Conservation (phyloP, 2,113 vertebrate genomes). For the Tor tambroides region DNA sequence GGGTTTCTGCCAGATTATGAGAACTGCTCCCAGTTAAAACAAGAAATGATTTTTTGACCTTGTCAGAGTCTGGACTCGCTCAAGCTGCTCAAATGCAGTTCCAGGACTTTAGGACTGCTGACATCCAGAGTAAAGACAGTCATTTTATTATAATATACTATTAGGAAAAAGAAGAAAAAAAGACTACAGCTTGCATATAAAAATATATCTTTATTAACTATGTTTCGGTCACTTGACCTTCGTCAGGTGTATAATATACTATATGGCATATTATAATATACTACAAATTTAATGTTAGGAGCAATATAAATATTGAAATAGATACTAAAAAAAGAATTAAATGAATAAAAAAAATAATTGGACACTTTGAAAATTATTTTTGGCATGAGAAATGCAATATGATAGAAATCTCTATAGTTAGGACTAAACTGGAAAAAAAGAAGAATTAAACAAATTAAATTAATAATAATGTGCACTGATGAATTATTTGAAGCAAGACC, state of each 20-base stretch:
- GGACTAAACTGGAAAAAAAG: no score
- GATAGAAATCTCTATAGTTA: no score
- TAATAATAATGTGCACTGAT: no score
- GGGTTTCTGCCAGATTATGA: slow-evolving; percentile 70
- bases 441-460: no score
- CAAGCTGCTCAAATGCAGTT: slow-evolving; percentile 54
- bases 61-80: slow-evolving; percentile 58
- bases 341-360: no score
- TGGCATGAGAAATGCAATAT: no score
- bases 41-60: slow-evolving; percentile 69
- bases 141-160: slow-evolving; percentile 3
- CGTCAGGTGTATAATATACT: neutral
- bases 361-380: no score
- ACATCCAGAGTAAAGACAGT: neutral
- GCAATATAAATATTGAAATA: neutral
- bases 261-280: neutral
- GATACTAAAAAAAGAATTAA: neutral
- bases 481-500: no score
- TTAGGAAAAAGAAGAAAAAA: neutral
- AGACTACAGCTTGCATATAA: neutral
- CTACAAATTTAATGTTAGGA: neutral
- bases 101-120: slow-evolving; percentile 36
- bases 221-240: neutral
- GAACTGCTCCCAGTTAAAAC: slow-evolving; percentile 72
- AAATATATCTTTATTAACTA: neutral